Conservation (phyloP, 2,797 vertebrate species). For the Anableps anableps region DNA sequence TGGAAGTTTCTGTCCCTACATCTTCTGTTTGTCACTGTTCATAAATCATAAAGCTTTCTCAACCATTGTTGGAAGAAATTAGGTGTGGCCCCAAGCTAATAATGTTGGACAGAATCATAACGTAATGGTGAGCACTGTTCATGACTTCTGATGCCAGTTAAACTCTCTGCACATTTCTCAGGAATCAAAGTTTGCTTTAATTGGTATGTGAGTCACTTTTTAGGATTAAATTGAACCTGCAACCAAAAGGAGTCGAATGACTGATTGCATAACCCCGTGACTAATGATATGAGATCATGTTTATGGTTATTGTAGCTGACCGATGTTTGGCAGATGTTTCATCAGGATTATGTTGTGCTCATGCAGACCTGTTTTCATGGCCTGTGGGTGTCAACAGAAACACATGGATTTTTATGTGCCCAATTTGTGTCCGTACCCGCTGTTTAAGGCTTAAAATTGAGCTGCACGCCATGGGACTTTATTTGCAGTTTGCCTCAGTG, state of each 20-base stretch:
- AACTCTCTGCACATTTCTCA: constrained; percentile 2
- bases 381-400: constrained; percentile 16
- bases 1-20: not conserved
- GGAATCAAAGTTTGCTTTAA: constrained; percentile 12
- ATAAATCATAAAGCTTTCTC: not conserved
- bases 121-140: constrained; percentile 8
- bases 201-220: constrained; percentile 26
- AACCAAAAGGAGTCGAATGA: constrained; percentile 11
- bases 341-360: constrained; percentile 2
- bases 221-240: constrained; percentile 9
- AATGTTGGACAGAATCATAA: constrained; percentile 6
- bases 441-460: constrained; percentile 11
- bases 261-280: constrained; percentile 20
- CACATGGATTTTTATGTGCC: constrained; percentile 12
- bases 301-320: constrained; percentile 16
- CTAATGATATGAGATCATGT: constrained; percentile 21
- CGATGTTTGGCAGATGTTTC: constrained; percentile 22
- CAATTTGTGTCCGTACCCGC: constrained; percentile 3
- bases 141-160: constrained; percentile 2
- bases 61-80: constrained; percentile 4
- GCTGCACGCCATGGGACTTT: constrained; percentile 10
- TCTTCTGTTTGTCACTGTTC: constrained; percentile 2
- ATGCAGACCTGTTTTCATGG: constrained; percentile 13
- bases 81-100: constrained; percentile 8
- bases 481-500: constrained; percentile 8